A percentile compares a stretch with the other conserved stretches of the same genome.
Conservation (phyloP, 92 coral and sea anemone genomes). For the Porites divaricata region DNA sequence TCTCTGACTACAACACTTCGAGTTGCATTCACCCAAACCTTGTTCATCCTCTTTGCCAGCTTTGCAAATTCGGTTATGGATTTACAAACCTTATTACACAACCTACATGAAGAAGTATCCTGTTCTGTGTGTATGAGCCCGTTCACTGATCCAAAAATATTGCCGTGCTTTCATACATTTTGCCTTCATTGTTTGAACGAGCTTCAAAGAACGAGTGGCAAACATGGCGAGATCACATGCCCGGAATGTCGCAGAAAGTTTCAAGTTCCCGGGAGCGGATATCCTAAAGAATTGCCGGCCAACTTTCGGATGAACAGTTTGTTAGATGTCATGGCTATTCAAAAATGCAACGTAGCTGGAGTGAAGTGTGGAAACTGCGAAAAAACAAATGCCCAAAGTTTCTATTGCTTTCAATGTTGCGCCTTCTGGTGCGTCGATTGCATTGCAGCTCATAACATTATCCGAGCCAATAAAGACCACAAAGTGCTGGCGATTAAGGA, state of each 20-base stretch:
- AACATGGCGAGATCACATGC: background rate
- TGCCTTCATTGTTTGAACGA: background rate
- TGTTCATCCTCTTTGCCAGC: too few relatives aligned
- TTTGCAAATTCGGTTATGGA: background rate
- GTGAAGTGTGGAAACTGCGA: too few relatives aligned
- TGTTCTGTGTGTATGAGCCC: slow-evolving; percentile 4
- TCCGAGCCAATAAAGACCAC: too few relatives aligned
- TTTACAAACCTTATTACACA: background rate
- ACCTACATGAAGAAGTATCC: slow-evolving; percentile 8
- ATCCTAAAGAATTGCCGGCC: slow-evolving; percentile 32
- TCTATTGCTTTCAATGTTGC: too few relatives aligned
- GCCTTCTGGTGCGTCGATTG: too few relatives aligned
- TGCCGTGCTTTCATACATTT: background rate
- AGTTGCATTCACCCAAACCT: too few relatives aligned
- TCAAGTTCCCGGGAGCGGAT: background rate
- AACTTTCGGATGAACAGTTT: slow-evolving; percentile 48
- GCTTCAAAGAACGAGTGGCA: background rate
- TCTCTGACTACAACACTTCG: too few relatives aligned
- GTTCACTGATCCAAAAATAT: slow-evolving; percentile 1
- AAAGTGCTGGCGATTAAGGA: slow-evolving; percentile 2
- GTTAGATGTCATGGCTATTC: background rate
- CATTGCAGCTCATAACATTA: too few relatives aligned
- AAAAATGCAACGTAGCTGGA: too few relatives aligned
- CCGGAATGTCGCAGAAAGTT: background rate
- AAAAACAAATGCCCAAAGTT: too few relatives aligned